Conservation (phyloP, 2,113 vertebrate genomes). For the Quiscalus mexicanus region DNA sequence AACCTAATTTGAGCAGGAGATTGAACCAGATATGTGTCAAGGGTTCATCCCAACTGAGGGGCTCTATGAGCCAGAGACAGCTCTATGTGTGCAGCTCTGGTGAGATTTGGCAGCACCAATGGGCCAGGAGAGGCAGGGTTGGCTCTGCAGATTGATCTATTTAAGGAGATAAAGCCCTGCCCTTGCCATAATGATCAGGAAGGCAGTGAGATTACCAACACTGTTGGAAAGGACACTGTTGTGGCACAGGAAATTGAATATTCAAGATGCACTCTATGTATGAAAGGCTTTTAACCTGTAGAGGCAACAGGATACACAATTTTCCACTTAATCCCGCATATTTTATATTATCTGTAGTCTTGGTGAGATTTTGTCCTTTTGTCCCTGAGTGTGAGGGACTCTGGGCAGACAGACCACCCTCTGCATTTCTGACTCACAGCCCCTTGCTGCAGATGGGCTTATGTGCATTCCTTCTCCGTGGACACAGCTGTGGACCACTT, state of each 20-base stretch:
- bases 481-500: neutral
- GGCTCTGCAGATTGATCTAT: neutral
- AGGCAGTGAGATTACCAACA: neutral
- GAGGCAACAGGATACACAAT: neutral
- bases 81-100: neutral
- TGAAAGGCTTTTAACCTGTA: neutral
- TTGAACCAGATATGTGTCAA: neutral
- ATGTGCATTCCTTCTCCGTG: neutral
- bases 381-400: neutral
- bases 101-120: neutral
- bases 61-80: neutral
- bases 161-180: neutral
- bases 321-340: neutral
- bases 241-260: neutral
- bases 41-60: neutral
- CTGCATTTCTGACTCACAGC: neutral
- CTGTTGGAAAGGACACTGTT: neutral
- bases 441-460: rapidly evolving
- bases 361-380: neutral
- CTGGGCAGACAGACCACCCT: neutral
- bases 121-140: neutral
- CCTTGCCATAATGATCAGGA: neutral
- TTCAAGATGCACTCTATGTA: rapidly evolving
- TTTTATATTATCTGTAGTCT: neutral
- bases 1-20: neutral